Percentiles rank a stretch among this genome's conserved stretches.
phyloP scores from a whole-genome alignment of 2,888 invertebrate genomes.

The Cataglyphis rosenhaueri region DNA sequence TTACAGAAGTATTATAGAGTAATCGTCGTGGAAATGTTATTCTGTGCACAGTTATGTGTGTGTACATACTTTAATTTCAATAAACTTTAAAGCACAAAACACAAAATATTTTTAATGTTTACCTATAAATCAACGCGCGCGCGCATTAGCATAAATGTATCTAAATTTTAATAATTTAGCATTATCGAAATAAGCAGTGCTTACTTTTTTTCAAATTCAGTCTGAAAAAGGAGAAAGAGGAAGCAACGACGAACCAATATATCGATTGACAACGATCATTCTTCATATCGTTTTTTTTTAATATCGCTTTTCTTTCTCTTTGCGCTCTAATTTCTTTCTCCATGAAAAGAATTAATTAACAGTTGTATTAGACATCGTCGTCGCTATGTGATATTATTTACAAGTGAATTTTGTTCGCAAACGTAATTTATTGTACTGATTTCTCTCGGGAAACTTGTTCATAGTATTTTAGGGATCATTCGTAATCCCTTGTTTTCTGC shows the following conservation, averaged over 20 bases:
- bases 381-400: constrained; percentile 75
- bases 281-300: constrained; percentile 30
- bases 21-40: neutral
- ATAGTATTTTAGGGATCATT: constrained; percentile 3
- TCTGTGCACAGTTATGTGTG: neutral
- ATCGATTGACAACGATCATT: neutral
- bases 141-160: neutral
- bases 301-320: constrained; percentile 20
- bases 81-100: constrained; percentile 10
- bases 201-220: constrained; percentile 36
- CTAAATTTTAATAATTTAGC: constrained; percentile 28
- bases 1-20: neutral
- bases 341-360: constrained; percentile 67
- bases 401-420: constrained; percentile 72
- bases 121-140: neutral
- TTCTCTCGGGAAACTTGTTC: constrained; percentile 75
- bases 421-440: constrained; percentile 73
- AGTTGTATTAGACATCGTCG: constrained; percentile 65
- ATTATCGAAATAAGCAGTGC: constrained; percentile 41
- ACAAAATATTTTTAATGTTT: neutral
- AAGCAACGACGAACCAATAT: neutral
- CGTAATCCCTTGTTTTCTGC: neutral
- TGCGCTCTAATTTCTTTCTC: neutral
- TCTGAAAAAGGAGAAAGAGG: constrained; percentile 41
- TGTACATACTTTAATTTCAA: neutral